A percentile compares a stretch with the other conserved stretches of the same genome.
phyloP scores from a whole-genome alignment of 2,113 vertebrate genomes.

The Sterrhoptilus dennistouni region DNA sequence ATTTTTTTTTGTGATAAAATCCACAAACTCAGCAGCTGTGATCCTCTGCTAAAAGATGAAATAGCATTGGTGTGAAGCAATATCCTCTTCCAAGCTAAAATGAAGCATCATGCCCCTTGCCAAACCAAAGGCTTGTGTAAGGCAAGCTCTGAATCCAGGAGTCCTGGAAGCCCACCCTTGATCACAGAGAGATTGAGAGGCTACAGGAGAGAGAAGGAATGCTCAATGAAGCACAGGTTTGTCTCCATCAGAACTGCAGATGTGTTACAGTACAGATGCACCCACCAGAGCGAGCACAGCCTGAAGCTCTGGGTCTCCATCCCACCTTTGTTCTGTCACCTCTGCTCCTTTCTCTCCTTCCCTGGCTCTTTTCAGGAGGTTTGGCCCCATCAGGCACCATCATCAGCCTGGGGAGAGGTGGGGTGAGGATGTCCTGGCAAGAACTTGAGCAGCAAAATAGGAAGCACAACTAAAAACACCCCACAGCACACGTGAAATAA shows the following conservation, averaged over 20 bases:
- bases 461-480: neutral
- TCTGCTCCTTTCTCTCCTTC: neutral
- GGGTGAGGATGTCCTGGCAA: neutral
- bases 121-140: neutral
- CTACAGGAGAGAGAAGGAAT: neutral
- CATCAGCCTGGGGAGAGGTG: neutral
- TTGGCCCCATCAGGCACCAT: neutral
- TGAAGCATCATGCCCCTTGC: neutral
- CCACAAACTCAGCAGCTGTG: neutral
- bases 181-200: neutral
- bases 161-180: neutral
- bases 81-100: neutral
- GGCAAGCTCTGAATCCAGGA: neutral
- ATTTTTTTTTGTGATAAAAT: neutral
- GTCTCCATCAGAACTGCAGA: neutral
- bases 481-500: fast-evolving
- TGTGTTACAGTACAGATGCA: fast-evolving
- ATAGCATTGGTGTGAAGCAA: neutral
- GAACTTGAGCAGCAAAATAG: neutral
- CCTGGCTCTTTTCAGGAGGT: neutral
- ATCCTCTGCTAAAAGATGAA: neutral
- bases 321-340: neutral
- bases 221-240: neutral
- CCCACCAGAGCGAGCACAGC: fast-evolving
- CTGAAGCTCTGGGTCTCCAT: neutral